Evolutionary conservation across 1,140 invertebrate species (phyloP), one percentile per base, ranked within the genome.

Genomic region (Apis florea): DNA sequence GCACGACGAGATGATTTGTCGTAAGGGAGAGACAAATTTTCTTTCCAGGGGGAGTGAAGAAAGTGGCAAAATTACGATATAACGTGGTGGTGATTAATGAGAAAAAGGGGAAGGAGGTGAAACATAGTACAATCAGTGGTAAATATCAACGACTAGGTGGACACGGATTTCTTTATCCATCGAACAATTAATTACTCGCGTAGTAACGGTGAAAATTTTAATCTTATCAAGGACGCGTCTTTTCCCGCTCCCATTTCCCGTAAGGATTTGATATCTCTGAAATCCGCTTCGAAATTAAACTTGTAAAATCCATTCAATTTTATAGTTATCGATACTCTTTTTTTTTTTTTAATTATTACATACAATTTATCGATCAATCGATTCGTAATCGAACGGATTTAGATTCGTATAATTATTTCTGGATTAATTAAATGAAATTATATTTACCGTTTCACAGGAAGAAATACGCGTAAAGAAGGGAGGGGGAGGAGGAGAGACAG

Each of bases 171-270:
- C 78, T 66, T 71, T 80, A 63, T 31, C 56, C 83, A 59, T 85
- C 84, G 64, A 80, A 81, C 82, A 85, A 88, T 88, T 88, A 87
- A 88, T 88, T 88, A 84, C n/a, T 21, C 15, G 26, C 17, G 19
- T n/a, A n/a, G 9, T 5, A 19, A 10, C 21, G 31, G 58, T n/a
- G n/a, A 61, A 73, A 66, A 15, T 74, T 73, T 80, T 64, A n/a
- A 26, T n/a, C 40, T n/a, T 21, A 56, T 73, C n/a, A 15, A 17
- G n/a, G 47, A 66, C n/a, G 49, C 49, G 31, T 49, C 15, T 19
- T 66, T 49, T 61, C 24, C n/a, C n/a, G n/a, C 26, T 56, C 26
- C 26, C 31, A 2, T 51, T 40, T 53, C 5, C 47, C 49, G 51
- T 51, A 17, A 64, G 47, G 21, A 79, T 64, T 63, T 12, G 13